Base-by-base conservation (phyloP, 2,888 invertebrate genomes). In the Schrankia costaestrigalis region DNA sequence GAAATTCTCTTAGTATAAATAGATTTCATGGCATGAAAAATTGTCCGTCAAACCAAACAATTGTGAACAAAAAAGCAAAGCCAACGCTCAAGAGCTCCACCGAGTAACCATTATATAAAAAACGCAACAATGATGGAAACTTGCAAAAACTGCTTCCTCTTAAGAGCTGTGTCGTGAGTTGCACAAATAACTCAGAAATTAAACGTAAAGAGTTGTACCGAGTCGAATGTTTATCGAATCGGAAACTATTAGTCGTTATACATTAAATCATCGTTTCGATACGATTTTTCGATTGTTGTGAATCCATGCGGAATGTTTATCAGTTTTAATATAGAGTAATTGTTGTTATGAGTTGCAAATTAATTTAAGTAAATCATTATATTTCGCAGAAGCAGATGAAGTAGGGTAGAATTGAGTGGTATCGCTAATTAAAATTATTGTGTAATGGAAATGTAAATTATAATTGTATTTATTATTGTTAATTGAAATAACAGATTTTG, bases 111-210 rank as follows among this genome's bases (percentile, higher is more conserved):
- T 29, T 31, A 26, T n/a, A 23, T 11, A 26, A 46, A 57, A 63
- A 63, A 59, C 48, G 45, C 42, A 26, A 46, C 31, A 58, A 56
- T 59, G 52, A 64, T 56, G 53, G 48, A 54, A 53, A 56, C 50
- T 50, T 36, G 60, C 57, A 66, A 70, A 65, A 72, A 63, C 62
- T 55, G 54, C 45, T 59, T 30, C 34, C 35, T 25, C 38, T 56
- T 45, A 50, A 63, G 60, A 56, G 52, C 53, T 56, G 38, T 73
- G 53, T 50, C 73, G 75, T 78, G 78, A 77, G 71, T 67, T 70
- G 67, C 63, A 56, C 54, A 46, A 71, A 71, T 67, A 64, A 64
- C 58, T 64, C 63, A 45, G 18, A 39, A 57, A 63, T 63, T 64
- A 65, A 50, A 38, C 32, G 11, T 22, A 9, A 47, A 42, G 33